These are phyloP conservation scores for Atethmia centrago DNA, from an alignment of 2,888 invertebrate species.

Conservation along the genomic window DNA sequence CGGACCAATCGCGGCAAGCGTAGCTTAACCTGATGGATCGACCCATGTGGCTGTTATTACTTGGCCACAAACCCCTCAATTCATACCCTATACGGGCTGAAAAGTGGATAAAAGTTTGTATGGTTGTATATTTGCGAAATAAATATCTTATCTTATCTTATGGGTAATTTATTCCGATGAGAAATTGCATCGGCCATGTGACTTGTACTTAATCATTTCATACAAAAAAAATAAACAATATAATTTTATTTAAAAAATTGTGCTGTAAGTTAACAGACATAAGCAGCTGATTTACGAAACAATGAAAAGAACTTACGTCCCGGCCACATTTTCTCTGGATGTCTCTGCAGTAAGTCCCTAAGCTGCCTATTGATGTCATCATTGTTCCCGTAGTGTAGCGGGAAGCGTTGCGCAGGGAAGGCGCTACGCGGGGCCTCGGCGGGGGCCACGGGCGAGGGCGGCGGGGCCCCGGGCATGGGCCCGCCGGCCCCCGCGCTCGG, in stretches of 20 bases:
- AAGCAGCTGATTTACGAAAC: neutral
- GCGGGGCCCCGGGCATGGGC: slow-evolving; percentile 49
- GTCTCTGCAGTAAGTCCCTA: slow-evolving; percentile 94
- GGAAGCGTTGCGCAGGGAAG: slow-evolving; percentile 87
- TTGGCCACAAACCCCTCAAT: no score
- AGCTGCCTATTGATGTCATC: slow-evolving; percentile 93
- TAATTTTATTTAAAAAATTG: neutral
- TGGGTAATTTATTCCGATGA: neutral
- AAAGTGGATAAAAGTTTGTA: no score
- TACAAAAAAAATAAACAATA: no score
- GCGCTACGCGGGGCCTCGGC: slow-evolving; percentile 82
- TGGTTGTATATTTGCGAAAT: no score
- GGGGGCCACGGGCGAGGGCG: slow-evolving; percentile 71
- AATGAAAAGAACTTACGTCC: slow-evolving; percentile 79
- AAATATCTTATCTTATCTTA: no score
- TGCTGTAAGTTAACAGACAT: neutral
- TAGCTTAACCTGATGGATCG: no score
- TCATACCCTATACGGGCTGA: no score
- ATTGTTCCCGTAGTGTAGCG: slow-evolving; percentile 86
- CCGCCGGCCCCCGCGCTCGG: slow-evolving; percentile 68
- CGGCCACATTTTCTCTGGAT: slow-evolving; percentile 92
- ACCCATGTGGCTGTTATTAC: no score
- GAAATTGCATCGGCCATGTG: neutral
- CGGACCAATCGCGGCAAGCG: no score
- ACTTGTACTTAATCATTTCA: neutral